Percentiles rank a stretch among this genome's conserved stretches.
These are phyloP conservation scores for Coenonympha arcania DNA, from an alignment of 2,888 invertebrate species.

Conservation along the genomic window DNA sequence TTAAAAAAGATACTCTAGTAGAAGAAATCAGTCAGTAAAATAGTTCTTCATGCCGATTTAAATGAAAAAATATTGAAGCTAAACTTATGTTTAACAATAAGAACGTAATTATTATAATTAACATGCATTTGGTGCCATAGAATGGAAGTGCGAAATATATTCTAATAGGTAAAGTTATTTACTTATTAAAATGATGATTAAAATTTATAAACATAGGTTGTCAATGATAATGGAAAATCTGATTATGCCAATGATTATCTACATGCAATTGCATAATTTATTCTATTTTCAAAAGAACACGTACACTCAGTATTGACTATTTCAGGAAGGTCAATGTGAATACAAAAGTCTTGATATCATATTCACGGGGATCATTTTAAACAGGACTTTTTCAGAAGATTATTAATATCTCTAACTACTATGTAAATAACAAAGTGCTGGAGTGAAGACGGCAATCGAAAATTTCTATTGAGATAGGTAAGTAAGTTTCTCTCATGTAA, in stretches of 20 bases:
- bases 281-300: slow-evolving; percentile 47
- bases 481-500: too few relatives aligned
- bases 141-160: not conserved
- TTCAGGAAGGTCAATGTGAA: slow-evolving; percentile 43
- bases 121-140: slow-evolving; percentile 1
- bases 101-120: not conserved
- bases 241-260: not conserved
- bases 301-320: slow-evolving; percentile 47
- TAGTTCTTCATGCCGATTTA: too few relatives aligned
- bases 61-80: too few relatives aligned
- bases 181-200: not conserved
- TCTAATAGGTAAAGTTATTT: not conserved
- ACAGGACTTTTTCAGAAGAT: not conserved
- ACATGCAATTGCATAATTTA: slow-evolving; percentile 1
- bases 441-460: slow-evolving; percentile 23
- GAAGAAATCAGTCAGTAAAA: too few relatives aligned
- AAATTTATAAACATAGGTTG: not conserved
- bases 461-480: slow-evolving; percentile 11
- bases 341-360: slow-evolving; percentile 49
- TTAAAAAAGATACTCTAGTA: too few relatives aligned
- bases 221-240: not conserved
- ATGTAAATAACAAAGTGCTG: slow-evolving; percentile 23
- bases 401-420: slow-evolving; percentile 10
- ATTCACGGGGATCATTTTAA: slow-evolving; percentile 41
- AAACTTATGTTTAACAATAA: not conserved